These are phyloP conservation scores for Ispidina picta DNA, from an alignment of 2,797 vertebrate species.

Conservation along the genomic window DNA sequence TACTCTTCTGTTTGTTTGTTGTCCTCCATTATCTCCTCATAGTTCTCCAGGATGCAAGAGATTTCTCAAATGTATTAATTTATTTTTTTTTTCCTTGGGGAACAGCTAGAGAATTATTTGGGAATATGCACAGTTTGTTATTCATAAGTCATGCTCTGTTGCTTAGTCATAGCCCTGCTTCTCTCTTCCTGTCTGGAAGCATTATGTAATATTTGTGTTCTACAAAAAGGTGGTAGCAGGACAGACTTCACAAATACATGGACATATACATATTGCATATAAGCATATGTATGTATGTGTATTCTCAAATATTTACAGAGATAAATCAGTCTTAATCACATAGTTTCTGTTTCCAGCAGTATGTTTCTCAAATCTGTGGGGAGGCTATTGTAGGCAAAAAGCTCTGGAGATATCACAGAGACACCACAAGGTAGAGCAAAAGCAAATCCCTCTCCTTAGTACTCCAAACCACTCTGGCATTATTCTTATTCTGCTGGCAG, in stretches of 20 bases:
- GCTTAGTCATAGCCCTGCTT: slow-evolving; percentile 47
- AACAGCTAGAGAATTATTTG: slow-evolving; percentile 10
- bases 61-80: slow-evolving; percentile 10
- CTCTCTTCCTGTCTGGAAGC: background rate
- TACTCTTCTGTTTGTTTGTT: background rate
- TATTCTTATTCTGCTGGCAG: background rate
- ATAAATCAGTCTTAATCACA: background rate
- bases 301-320: background rate
- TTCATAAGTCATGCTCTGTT: slow-evolving; percentile 53
- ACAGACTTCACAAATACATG: background rate
- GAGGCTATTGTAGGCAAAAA: background rate
- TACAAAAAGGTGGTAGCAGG: background rate
- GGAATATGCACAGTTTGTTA: slow-evolving; percentile 36
- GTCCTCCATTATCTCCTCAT: background rate
- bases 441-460: background rate
- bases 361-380: background rate
- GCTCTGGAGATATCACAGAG: background rate
- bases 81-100: background rate
- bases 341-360: background rate
- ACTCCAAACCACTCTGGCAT: background rate
- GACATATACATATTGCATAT: background rate
- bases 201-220: slow-evolving; percentile 43
- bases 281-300: fast-evolving
- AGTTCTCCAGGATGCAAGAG: background rate
- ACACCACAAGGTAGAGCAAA: background rate